Base-by-base conservation (phyloP, 2,797 vertebrate genomes). In the Selene dorsalis region DNA sequence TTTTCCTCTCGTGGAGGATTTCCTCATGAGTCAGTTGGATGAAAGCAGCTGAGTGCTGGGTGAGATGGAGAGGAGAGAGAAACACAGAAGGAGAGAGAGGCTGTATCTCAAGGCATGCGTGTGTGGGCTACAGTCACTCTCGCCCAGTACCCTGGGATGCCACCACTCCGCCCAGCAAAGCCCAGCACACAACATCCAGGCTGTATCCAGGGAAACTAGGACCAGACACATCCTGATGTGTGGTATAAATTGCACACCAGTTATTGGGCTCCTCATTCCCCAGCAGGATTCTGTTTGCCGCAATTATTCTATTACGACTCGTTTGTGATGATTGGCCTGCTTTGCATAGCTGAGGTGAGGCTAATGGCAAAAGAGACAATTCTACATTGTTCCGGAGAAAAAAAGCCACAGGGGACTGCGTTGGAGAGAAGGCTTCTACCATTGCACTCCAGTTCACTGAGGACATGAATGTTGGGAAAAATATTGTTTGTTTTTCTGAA, bases 321-420 rank as follows among this genome's bases (percentile, higher is more conserved):
- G 41, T 88, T 90, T 89, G 65, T 82, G 88, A 89, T 91, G 83
- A 87, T 87, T 80, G 83, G 88, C 86, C 91, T 93, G 84, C 77
- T 93, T 94, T 93, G 92, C 91, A 93, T 94, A 88, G 87, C 90
- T 92, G 89, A 93, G 93, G 83, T 86, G 71, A 82, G 78, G 87
- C 78, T 90, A 91, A 92, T 87, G 90, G 84, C 76, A 87, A 73
- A 84, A 62, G 80, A 89, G 87, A 89, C 79, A 75, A 61, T 75
- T 84, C 77, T 68, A 61, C 83, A 63, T 66, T 85, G 81, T 87
- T 85, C 68, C 56, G 74, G 79, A 87, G 73, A 81, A 77, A 89
- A 89, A 68, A 90, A 86, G 55, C 67, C 75, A 82, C 81, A 71
- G 69, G 68, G 74, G 83, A 88, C 83, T 48, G 41, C 55, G 52